Percentiles rank a stretch among this genome's conserved stretches.
Evolutionary conservation across 2,888 invertebrate species (phyloP).

Genomic region (Leistus spinibarbis): DNA sequence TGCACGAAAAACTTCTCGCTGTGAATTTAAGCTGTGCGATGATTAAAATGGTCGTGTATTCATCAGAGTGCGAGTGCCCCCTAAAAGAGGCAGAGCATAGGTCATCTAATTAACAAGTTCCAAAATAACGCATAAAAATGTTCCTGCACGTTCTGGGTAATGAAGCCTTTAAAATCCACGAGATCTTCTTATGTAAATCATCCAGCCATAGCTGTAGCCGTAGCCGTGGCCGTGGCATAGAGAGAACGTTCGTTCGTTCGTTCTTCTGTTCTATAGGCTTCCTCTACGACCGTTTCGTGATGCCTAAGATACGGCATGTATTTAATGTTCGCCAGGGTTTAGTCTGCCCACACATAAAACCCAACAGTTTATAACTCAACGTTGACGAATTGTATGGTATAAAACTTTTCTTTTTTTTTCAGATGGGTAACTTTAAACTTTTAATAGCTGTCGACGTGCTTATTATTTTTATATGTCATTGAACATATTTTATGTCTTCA

Average conservation of each 20-base stretch:
- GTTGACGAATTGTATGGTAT: neutral
- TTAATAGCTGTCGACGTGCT: neutral
- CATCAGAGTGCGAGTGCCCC: neutral
- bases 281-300: neutral
- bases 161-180: slow-evolving; percentile 27
- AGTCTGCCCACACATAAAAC: slow-evolving; percentile 1
- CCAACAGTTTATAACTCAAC: neutral
- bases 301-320: slow-evolving; percentile 2
- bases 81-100: slow-evolving; percentile 38
- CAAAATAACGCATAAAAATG: slow-evolving; percentile 50
- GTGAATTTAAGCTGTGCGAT: neutral
- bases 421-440: neutral
- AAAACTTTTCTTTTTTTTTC: neutral
- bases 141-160: slow-evolving; percentile 48
- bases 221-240: neutral
- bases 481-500: neutral
- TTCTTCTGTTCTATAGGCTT: no score
- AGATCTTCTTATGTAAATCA: slow-evolving; percentile 47
- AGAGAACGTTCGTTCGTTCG: no score
- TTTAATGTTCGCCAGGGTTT: slow-evolving; percentile 1
- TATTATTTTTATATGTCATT: neutral
- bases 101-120: slow-evolving; percentile 49
- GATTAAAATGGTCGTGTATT: neutral
- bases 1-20: neutral
- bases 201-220: neutral